Conservation (phyloP, 2,888 invertebrate species). For the Palloptera scutellata region DNA sequence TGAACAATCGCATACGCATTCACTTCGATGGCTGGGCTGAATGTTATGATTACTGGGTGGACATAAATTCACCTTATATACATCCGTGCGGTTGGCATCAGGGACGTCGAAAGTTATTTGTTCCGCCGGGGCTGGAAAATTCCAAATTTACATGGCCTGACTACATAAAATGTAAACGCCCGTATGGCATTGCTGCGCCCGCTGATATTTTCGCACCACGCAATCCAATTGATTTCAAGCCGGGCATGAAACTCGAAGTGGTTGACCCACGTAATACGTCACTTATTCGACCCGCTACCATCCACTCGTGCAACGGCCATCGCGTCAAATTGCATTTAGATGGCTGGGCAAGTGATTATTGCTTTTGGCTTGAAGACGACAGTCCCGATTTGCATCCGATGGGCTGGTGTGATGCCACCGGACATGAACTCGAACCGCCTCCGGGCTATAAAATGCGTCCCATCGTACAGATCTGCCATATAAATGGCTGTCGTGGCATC, state of each 20-base stretch:
- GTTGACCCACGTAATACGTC: slow-evolving; percentile 85
- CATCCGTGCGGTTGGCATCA: slow-evolving; percentile 95
- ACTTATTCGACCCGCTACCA: slow-evolving; percentile 84
- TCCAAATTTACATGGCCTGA: slow-evolving; percentile 84
- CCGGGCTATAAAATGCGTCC: slow-evolving; percentile 67
- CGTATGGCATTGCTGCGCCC: slow-evolving; percentile 78
- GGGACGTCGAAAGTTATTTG: slow-evolving; percentile 70
- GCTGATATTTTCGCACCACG: slow-evolving; percentile 83
- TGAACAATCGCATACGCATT: slow-evolving; percentile 86
- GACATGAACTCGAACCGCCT: slow-evolving; percentile 86
- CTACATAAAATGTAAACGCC: slow-evolving; percentile 70
- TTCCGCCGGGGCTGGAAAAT: slow-evolving; percentile 65
- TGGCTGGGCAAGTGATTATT: slow-evolving; percentile 85
- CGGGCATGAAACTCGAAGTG: slow-evolving; percentile 87
- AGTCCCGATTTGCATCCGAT: slow-evolving; percentile 89
- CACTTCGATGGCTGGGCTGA: slow-evolving; percentile 97
- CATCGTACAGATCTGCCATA: slow-evolving; percentile 74
- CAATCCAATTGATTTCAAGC: slow-evolving; percentile 78
- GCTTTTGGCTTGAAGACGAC: slow-evolving; percentile 92
- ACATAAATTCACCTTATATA: slow-evolving; percentile 88
- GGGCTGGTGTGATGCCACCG: slow-evolving; percentile 90
- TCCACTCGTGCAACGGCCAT: slow-evolving; percentile 79
- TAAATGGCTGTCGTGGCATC: slow-evolving; percentile 86
- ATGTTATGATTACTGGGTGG: slow-evolving; percentile 94
- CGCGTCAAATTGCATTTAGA: slow-evolving; percentile 83